Base-by-base conservation (phyloP, 1,140 invertebrate species). In the Musca vetustissima region DNA sequence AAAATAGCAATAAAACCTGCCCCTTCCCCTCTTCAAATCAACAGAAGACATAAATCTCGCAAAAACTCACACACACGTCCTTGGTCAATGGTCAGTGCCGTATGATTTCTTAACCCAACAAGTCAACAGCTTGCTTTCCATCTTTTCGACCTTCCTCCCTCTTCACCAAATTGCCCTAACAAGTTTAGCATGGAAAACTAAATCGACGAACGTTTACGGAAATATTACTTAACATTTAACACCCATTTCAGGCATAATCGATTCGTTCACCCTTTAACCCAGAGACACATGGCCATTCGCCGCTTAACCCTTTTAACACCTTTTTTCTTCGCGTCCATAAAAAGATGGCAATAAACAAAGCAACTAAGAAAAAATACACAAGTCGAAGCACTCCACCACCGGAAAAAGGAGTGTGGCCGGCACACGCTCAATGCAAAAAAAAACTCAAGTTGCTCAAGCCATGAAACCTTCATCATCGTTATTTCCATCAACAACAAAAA, bases 181-280 rank as follows among this genome's bases (percentile, higher is more conserved):
- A 70, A 73, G 68, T 69, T 50, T 64, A 66, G n/a, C 64, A 72
- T 36, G 9, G 24, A 28, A 57, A 55, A 55, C 19, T 1, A 25
- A 55, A 55, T 1, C 0, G 4, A 32, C 14, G 15, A 36, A 36
- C 72, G 66, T 72, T 72, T 64, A 64, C 65, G 59, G 22, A 71
- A 69, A 75, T 75, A 75, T 74, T 75, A 73, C 69, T 71, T 64
- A 70, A 50, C 64, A 68, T 66, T 75, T 74, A 70, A 66, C 74
- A 68, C 74, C 74, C 73, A 47, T 22, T 68, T 68, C 22, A 65
- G 11, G 19, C 19, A 36, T 61, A 43, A 61, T 61, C 57, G 57
- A 61, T 61, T 61, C 17, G 57, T 61, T 61, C 57, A 61, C 57
- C 57, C 57, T 61, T 61, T 32, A 17, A n/a, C 21, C n/a, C 2